Base-by-base conservation (phyloP, 2,113 vertebrate species). In the Sisor rabdophorus region DNA sequence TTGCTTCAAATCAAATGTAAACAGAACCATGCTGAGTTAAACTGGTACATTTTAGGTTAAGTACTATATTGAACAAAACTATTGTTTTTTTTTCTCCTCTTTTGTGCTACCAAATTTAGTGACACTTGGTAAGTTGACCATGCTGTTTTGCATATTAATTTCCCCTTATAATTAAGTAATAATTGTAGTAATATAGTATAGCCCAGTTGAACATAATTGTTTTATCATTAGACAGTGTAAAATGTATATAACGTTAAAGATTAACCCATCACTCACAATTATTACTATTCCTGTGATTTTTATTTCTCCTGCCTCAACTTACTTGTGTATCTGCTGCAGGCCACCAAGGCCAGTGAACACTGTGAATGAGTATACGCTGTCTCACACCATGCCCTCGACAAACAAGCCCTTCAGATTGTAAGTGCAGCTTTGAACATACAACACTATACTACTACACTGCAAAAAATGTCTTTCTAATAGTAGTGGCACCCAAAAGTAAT, bases 341-440 rank as follows among this genome's bases (percentile, higher is more conserved):
- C 97, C 97, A 47, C 95, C 96, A 11, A 93, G 97, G 95, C 96
- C 97, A 67, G 91, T 94, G 82, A 96, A 94, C 89, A 91, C 93
- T 91, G 93, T 94, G 93, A 98, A 93, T 0, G 97, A 98, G 83
- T 92, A 93, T 76, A 87, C 95, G 50, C 92, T 99, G 89, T 98
- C 95, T 83, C 96, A 98, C 89, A 95, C 97, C 73, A 96, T 98
- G 88, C 96, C 95, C 86, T 92, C 90, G 86, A 95, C 96, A 95
- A 95, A 96, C 94, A 98, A 95, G 83, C 95, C 96, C 88, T 96
- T 94, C 88, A 96, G 95, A 93, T 95, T 93, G 97, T 99, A 89
- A 96, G 96, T 93, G 36, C 15, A 48, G n/a, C 24, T 0, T 72
- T 22, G 17, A 65, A 12, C 53, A 65, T 30, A 76, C 68, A 71